Evolutionary conservation across 2,888 invertebrate species (phyloP), one percentile per base, ranked within the genome.

Genomic region (Tetrapedia diversipes): DNA sequence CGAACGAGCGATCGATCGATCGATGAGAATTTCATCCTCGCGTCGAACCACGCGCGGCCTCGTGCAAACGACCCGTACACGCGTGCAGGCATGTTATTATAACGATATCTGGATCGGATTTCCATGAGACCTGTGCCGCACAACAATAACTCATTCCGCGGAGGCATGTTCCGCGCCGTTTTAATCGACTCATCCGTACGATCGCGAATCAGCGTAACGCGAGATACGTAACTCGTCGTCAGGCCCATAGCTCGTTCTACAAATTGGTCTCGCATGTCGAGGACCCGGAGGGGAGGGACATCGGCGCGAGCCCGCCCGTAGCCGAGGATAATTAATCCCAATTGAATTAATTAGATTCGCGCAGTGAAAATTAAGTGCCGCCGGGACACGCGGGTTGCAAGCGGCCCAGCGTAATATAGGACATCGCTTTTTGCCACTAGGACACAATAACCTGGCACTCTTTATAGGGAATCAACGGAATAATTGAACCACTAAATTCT

Each of bases 271-370:
- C 54, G 54, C 64, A 60, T 60, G 74, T 57, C 41, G 56, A 57
- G 61, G 53, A 60, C 47, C 39, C n/a, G n/a, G n/a, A n/a, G n/a
- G n/a, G n/a, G n/a, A 47, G 57, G 29, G 37, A 47, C 53, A 71
- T 65, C 64, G 69, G 67, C 56, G 65, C 59, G 71, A 56, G 61
- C 63, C 64, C 29, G 70, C 77, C 73, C 67, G 54, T 79, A 68
- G 37, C 45, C 60, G 67, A 70, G 69, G 75, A 80, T 81, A 84
- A 87, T 87, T 87, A 86, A 87, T 86, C 75, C 77, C 80, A 78
- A 87, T 86, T 83, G 80, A 86, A 85, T 87, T 83, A 84, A 88
- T 85, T 80, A 78, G 80, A 86, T 81, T 79, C 76, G 64, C 72
- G 39, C 53, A 59, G 56, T 76, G 85, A 77, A 77, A 77, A 74